These are phyloP conservation scores for Clinocottus analis DNA, from an alignment of 2,113 vertebrate genomes.

Conservation along the genomic window DNA sequence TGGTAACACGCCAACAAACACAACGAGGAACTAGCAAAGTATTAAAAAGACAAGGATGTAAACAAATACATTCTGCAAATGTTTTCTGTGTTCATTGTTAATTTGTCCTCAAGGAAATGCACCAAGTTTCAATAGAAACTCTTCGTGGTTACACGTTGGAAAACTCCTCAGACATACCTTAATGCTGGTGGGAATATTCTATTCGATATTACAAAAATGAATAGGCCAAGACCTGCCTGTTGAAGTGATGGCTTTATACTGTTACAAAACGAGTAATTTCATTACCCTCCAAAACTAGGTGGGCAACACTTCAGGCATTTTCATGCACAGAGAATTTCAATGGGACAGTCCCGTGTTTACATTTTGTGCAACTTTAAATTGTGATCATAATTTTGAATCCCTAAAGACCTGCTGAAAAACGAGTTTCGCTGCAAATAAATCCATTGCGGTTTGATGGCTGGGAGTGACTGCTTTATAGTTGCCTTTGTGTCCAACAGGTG, in stretches of 20 bases:
- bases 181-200: not conserved
- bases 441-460: constrained; percentile 27
- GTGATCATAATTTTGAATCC: not conserved
- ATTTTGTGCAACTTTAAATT: constrained; percentile 12
- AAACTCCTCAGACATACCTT: not conserved
- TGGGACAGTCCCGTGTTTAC: not conserved
- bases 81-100: not conserved
- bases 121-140: not conserved
- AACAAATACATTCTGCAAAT: constrained; percentile 2
- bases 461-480: constrained; percentile 19
- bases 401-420: constrained; percentile 23
- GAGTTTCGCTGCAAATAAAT: constrained; percentile 18
- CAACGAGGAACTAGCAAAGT: not conserved
- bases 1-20: not conserved
- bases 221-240: not conserved
- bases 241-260: constrained; percentile 1
- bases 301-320: constrained; percentile 25
- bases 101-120: not conserved
- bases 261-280: constrained; percentile 9
- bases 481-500: constrained; percentile 32
- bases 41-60: not conserved
- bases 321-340: constrained; percentile 7
- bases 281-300: constrained; percentile 5
- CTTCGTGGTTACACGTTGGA: not conserved
- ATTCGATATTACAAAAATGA: not conserved